A percentile compares a stretch with the other conserved stretches of the same genome.
Evolutionary conservation across 2,888 invertebrate genomes (phyloP).

Genomic region (Xylota segnis): DNA sequence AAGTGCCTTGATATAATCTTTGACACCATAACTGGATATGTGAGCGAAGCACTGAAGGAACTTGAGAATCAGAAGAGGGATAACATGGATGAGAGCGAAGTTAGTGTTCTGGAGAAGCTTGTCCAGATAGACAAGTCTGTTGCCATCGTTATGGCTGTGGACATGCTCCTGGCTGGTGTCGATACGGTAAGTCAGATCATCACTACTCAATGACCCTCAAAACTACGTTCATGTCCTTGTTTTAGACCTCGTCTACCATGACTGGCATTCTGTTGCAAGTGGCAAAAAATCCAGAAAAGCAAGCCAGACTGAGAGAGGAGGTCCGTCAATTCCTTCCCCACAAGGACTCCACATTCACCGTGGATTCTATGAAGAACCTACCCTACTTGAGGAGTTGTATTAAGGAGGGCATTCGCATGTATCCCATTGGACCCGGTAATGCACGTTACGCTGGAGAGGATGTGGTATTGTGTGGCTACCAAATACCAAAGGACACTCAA

Average conservation of each 20-base stretch:
- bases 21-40: slow-evolving; percentile 79
- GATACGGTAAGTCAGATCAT: slow-evolving; percentile 88
- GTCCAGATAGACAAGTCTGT: slow-evolving; percentile 87
- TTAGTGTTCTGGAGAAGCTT: slow-evolving; percentile 88
- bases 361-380: slow-evolving; percentile 84
- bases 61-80: slow-evolving; percentile 78
- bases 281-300: slow-evolving; percentile 88
- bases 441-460: slow-evolving; percentile 86
- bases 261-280: slow-evolving; percentile 82
- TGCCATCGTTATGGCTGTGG: slow-evolving; percentile 89
- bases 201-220: background rate
- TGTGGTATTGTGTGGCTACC: slow-evolving; percentile 87
- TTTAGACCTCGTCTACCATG: slow-evolving; percentile 82
- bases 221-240: slow-evolving; percentile 75
- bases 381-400: slow-evolving; percentile 90
- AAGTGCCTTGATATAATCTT: slow-evolving; percentile 79
- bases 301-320: slow-evolving; percentile 88
- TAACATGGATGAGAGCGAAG: slow-evolving; percentile 84
- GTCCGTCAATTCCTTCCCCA: slow-evolving; percentile 84
- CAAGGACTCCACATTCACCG: slow-evolving; percentile 84
- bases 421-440: slow-evolving; percentile 87
- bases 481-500: slow-evolving; percentile 88
- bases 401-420: slow-evolving; percentile 89
- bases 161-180: slow-evolving; percentile 89
- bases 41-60: slow-evolving; percentile 80